phyloP scores from a whole-genome alignment of 2,888 invertebrate genomes.

The Cephalotes varians region DNA sequence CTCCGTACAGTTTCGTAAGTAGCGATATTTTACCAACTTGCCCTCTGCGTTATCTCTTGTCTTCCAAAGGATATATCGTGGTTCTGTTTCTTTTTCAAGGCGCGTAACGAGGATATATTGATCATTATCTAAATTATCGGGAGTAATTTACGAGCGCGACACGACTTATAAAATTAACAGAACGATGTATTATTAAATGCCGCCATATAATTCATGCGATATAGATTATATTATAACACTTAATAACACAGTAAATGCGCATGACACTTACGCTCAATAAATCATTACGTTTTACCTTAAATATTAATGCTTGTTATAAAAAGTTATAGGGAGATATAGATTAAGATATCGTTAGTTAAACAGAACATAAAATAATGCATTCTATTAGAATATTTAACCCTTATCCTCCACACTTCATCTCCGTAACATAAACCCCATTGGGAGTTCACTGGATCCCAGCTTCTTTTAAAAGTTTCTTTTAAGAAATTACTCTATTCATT shows the following conservation, averaged over 20 bases:
- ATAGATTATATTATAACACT: not conserved
- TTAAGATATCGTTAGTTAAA: not conserved
- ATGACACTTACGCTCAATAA: not conserved
- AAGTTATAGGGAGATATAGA: not conserved
- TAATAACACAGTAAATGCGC: not conserved
- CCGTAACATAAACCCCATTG: too few relatives aligned
- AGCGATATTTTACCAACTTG: conserved; percentile 46
- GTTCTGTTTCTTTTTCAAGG: not conserved
- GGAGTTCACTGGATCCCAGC: too few relatives aligned
- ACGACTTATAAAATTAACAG: not conserved
- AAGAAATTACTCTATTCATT: too few relatives aligned
- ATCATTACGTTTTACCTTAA: not conserved
- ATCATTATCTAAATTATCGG: conserved; percentile 29
- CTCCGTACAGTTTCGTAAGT: conserved; percentile 37
- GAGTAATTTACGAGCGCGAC: conserved; percentile 3
- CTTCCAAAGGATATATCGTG: conserved; percentile 6
- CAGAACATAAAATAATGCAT: not conserved
- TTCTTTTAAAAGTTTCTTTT: too few relatives aligned
- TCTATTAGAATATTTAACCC: not conserved
- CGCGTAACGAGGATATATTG: conserved; percentile 35
- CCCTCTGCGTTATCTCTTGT: conserved; percentile 26
- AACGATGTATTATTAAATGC: not conserved
- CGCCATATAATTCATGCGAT: not conserved
- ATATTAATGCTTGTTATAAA: not conserved
- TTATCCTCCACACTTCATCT: too few relatives aligned